A percentile compares a stretch with the other conserved stretches of the same genome.
These are phyloP conservation scores for Cremastinae sp. DNA, from an alignment of 2,888 invertebrate species.

Conservation along the genomic window DNA sequence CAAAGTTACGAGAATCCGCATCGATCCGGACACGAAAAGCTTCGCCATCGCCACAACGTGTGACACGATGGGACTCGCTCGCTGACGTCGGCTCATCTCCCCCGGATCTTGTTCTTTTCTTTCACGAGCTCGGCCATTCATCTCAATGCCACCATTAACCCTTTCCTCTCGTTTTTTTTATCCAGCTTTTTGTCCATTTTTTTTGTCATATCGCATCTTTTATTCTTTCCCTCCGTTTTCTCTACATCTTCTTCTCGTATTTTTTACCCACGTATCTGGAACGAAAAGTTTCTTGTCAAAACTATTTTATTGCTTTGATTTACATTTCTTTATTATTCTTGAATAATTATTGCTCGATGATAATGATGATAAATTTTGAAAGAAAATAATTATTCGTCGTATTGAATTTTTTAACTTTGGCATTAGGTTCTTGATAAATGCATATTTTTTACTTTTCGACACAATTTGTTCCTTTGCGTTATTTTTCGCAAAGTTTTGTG, in stretches of 20 bases:
- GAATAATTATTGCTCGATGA: too few species aligned
- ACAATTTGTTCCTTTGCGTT: too few species aligned
- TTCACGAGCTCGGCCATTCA: neutral
- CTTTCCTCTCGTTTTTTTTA: neutral
- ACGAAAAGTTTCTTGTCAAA: too few species aligned
- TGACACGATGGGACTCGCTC: slow-evolving; percentile 3
- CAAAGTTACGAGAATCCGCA: slow-evolving; percentile 26
- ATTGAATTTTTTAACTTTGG: too few species aligned
- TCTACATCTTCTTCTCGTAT: neutral
- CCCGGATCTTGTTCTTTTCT: slow-evolving; percentile 16
- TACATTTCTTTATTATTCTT: too few species aligned
- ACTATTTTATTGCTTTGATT: too few species aligned
- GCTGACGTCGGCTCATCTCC: slow-evolving; percentile 23
- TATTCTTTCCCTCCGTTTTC: neutral
- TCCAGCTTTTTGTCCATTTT: neutral
- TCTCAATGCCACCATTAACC: neutral
- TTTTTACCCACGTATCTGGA: neutral
- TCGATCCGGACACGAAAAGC: slow-evolving; percentile 52
- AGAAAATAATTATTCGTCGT: too few species aligned
- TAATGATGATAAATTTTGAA: too few species aligned
- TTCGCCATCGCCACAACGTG: slow-evolving; percentile 13
- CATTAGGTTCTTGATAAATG: too few species aligned
- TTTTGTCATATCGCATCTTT: neutral
- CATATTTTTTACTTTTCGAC: too few species aligned
- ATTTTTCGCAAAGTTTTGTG: too few species aligned